Evolutionary conservation across 1,140 invertebrate species (phyloP).

Genomic region (Drosophila tani): DNA sequence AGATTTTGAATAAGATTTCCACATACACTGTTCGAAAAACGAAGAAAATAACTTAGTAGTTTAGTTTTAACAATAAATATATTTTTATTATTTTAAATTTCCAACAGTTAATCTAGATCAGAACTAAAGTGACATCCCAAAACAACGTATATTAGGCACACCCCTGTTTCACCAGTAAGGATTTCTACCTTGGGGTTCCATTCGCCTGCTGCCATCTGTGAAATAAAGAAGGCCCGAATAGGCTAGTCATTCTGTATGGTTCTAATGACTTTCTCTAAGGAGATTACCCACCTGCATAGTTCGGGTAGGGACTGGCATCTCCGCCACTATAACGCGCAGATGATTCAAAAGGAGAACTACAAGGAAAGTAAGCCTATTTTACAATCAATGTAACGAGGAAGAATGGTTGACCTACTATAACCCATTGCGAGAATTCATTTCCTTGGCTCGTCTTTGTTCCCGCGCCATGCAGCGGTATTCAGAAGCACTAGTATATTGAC

Average conservation of each 20-base stretch:
- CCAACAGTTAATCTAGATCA: too few relatives aligned
- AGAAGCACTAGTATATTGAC: constrained; percentile 5
- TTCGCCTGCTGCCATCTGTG: constrained; percentile 7
- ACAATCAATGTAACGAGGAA: neutral
- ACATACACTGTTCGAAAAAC: too few relatives aligned
- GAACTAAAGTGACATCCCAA: neutral
- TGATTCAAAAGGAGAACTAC: constrained; percentile 27
- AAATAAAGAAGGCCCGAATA: neutral
- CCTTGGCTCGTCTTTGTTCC: constrained; percentile 17
- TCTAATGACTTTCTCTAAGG: neutral
- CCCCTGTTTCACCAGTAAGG: neutral
- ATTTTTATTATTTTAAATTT: too few relatives aligned
- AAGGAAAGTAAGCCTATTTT: too few relatives aligned
- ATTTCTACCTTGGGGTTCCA: neutral
- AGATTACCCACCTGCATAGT: constrained; percentile 4
- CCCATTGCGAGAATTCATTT: constrained; percentile 58
- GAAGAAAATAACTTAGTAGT: too few relatives aligned
- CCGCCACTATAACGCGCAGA: constrained; percentile 25
- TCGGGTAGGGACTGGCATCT: constrained; percentile 12
- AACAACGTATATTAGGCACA: neutral
- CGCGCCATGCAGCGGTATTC: constrained; percentile 31
- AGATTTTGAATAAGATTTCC: too few relatives aligned
- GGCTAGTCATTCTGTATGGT: neutral
- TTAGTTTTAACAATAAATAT: too few relatives aligned
- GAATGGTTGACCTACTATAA: constrained; percentile 33